A percentile compares a stretch with the other conserved stretches of the same genome.
Conservation (phyloP, 2,888 invertebrate species). For the Orchesellides sinensis region DNA sequence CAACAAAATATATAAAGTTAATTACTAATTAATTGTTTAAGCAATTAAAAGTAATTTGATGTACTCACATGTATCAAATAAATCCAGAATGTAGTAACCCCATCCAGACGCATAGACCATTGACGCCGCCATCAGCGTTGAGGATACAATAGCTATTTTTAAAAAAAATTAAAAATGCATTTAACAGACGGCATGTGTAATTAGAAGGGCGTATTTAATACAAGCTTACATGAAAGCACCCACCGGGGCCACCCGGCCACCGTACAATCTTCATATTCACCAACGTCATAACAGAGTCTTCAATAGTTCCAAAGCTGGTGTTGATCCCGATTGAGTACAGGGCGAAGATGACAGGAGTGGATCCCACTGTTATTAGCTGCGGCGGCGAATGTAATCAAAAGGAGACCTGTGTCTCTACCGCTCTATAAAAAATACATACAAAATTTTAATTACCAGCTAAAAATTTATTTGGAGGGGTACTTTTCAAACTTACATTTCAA, state of each 20-base stretch:
- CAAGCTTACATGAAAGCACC: not conserved
- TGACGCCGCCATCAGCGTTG: too few species aligned
- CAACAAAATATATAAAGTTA: not conserved
- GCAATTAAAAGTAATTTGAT: too few species aligned
- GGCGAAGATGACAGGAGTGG: constrained; percentile 56
- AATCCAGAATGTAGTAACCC: constrained; percentile 58
- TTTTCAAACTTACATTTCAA: constrained; percentile 13
- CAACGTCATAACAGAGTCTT: constrained; percentile 51
- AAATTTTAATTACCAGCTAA: too few species aligned
- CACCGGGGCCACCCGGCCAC: constrained; percentile 36
- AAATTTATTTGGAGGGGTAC: not conserved
- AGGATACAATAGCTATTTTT: too few species aligned
- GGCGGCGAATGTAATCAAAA: constrained; percentile 63
- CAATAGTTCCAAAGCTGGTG: constrained; percentile 56
- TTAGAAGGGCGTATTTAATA: too few species aligned
- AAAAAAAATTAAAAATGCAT: too few species aligned
- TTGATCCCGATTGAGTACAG: constrained; percentile 60
- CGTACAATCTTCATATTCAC: constrained; percentile 45
- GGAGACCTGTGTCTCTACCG: constrained; percentile 56
- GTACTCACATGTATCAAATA: constrained; percentile 40
- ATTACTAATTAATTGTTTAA: not conserved
- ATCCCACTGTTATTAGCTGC: constrained; percentile 55
- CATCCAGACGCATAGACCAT: constrained; percentile 54
- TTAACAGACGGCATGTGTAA: too few species aligned
- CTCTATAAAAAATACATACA: constrained; percentile 26